Evolutionary conservation across 2,113 vertebrate genomes (phyloP).

Genomic region (Heptranchias perlo): DNA sequence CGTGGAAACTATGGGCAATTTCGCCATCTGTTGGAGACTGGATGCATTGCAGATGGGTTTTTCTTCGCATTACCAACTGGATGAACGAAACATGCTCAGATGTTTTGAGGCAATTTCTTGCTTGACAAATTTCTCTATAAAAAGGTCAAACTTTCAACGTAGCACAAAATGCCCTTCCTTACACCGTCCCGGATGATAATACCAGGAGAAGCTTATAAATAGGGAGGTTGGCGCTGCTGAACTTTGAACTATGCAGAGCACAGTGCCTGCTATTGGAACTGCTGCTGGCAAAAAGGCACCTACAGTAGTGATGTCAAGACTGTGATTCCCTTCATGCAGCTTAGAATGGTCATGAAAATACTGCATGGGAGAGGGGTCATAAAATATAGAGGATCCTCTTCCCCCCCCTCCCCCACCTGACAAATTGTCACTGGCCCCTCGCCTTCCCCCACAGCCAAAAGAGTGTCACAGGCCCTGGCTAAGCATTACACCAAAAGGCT

Average conservation of each 20-base stretch:
- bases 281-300: no score
- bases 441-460: neutral
- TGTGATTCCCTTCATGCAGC: neutral
- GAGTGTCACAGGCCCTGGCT: neutral
- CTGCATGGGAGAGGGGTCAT: neutral
- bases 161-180: neutral
- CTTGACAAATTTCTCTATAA: neutral
- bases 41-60: neutral
- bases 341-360: neutral
- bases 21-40: neutral
- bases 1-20: neutral
- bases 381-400: neutral
- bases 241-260: neutral
- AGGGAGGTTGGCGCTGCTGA: neutral
- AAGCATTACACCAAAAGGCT: neutral
- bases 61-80: neutral
- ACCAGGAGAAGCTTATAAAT: neutral
- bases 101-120: neutral
- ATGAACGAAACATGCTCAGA: neutral
- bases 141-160: neutral
- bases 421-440: neutral
- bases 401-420: neutral
- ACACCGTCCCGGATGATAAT: neutral
- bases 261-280: neutral
- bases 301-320: neutral